Percentiles rank a stretch among this genome's conserved stretches.
Conservation (phyloP, 2,797 vertebrate genomes). For the Dryobates pubescens region DNA sequence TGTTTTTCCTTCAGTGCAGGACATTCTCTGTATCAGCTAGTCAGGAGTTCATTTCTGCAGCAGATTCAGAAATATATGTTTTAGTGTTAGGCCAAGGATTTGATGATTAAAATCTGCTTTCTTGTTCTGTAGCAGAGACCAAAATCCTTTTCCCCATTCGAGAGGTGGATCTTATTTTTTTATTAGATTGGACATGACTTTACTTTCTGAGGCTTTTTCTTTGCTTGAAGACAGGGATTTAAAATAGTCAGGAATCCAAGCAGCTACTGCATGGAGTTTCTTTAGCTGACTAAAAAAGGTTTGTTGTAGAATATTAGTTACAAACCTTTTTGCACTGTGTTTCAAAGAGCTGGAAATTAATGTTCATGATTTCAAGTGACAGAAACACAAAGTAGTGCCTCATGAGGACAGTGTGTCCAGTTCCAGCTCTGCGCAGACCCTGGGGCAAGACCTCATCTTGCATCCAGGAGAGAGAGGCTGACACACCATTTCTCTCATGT, state of each 20-base stretch:
- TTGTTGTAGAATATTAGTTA: conserved; percentile 6
- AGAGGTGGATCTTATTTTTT: neutral
- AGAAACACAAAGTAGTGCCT: neutral
- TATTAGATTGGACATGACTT: neutral
- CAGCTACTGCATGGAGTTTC: neutral
- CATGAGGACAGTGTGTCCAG: neutral
- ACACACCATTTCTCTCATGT: neutral
- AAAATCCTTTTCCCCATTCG: neutral
- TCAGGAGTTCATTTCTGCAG: neutral
- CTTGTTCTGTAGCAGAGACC: neutral
- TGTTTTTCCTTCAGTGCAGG: neutral
- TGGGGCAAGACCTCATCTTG: neutral
- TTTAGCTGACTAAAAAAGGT: neutral
- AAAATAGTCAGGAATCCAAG: neutral
- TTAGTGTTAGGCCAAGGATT: neutral
- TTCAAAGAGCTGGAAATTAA: conserved; percentile 7
- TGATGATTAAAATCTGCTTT: neutral
- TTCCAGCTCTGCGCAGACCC: neutral
- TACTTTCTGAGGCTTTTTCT: neutral
- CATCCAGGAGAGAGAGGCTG: neutral
- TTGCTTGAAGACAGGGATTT: neutral
- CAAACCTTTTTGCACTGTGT: neutral
- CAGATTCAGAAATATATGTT: neutral
- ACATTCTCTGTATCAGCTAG: neutral
- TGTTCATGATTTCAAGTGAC: neutral